A percentile compares a stretch with the other conserved stretches of the same genome.
Evolutionary conservation across 1,140 invertebrate species (phyloP).

Genomic region (Nymphalis io): DNA sequence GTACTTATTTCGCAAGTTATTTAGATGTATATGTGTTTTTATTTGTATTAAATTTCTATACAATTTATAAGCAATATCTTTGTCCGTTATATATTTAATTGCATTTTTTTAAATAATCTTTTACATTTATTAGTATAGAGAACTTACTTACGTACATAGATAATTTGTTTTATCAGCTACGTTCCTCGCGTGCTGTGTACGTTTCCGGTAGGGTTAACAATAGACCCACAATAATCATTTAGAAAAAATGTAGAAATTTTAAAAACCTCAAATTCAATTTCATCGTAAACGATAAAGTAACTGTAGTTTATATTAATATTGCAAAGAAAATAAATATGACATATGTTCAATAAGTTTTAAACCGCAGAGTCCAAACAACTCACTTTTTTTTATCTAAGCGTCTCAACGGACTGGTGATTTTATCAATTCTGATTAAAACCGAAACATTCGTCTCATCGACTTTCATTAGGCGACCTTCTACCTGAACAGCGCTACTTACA

Average conservation of each 20-base stretch:
- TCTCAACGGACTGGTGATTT: conserved; percentile 43
- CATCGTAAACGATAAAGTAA: no score
- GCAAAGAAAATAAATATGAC: no score
- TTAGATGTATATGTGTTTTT: not conserved
- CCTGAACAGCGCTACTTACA: conserved; percentile 56
- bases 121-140: not conserved
- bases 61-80: no score
- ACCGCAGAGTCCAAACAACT: not conserved
- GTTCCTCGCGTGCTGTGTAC: no score
- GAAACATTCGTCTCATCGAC: conserved; percentile 66
- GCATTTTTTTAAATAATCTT: not conserved
- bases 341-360: not conserved
- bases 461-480: conserved; percentile 64
- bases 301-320: no score
- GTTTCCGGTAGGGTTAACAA: not conserved
- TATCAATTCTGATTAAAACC: conserved; percentile 66
- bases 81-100: no score
- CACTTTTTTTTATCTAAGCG: not conserved
- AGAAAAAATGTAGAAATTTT: no score
- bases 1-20: no score
- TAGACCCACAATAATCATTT: not conserved
- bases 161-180: not conserved
- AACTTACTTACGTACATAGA: not conserved
- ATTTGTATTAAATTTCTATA: no score
- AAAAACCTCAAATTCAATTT: no score